These are phyloP conservation scores for Bactericera cockerelli DNA, from an alignment of 1,140 invertebrate species.

Conservation along the genomic window DNA sequence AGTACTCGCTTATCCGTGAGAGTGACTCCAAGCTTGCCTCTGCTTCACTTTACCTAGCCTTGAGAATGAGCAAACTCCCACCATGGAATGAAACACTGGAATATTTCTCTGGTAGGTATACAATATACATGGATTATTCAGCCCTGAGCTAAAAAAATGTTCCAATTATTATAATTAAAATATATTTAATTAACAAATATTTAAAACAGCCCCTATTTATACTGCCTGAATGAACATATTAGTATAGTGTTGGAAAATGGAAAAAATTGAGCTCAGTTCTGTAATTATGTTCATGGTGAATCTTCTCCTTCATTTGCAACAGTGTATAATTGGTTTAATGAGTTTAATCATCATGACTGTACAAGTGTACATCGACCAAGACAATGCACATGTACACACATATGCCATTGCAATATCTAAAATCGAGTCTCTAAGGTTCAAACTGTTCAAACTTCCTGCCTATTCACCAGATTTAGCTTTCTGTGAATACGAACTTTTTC, in stretches of 20 bases:
- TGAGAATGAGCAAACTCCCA: constrained; percentile 63
- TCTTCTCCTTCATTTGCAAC: constrained; percentile 16
- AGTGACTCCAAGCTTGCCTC: constrained; percentile 81
- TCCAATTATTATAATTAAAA: neutral
- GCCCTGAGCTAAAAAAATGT: neutral
- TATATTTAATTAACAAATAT: neutral
- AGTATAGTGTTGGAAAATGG: constrained; percentile 10
- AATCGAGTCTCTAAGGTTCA: constrained; percentile 20
- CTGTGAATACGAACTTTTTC: constrained; percentile 26
- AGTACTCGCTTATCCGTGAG: constrained; percentile 61
- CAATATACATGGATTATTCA: too few species aligned
- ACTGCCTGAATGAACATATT: too few species aligned
- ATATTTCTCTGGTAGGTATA: constrained; percentile 58
- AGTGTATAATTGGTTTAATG: too few species aligned
- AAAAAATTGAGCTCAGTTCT: constrained; percentile 8
- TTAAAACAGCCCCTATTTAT: neutral
- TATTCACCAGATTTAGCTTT: constrained; percentile 27
- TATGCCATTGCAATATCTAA: constrained; percentile 7
- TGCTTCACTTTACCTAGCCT: constrained; percentile 66
- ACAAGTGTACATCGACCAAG: constrained; percentile 24
- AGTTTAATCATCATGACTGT: constrained; percentile 21
- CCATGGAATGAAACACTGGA: constrained; percentile 61
- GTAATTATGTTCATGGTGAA: constrained; percentile 14
- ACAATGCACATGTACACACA: constrained; percentile 27
- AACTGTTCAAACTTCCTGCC: constrained; percentile 24